Evolutionary conservation across 2,888 invertebrate genomes (phyloP).

Genomic region (Hyppa rectilinea): DNA sequence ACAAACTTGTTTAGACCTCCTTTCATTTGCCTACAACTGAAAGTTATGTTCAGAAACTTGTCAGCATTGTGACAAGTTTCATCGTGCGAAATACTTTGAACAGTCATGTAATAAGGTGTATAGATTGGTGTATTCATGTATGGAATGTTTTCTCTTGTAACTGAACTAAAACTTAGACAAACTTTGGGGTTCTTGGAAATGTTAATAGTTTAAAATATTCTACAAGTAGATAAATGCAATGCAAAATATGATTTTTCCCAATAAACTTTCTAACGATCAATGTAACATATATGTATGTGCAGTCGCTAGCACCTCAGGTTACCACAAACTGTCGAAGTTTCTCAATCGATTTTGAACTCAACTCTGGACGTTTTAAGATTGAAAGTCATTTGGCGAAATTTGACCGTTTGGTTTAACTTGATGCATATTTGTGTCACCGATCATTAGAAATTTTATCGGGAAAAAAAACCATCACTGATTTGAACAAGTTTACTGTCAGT

Average conservation of each 20-base stretch:
- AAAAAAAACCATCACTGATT: no score
- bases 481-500: not conserved
- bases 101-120: not conserved
- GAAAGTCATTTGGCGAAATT: no score
- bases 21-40: slow-evolving; percentile 8
- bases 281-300: no score
- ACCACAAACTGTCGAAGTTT: no score
- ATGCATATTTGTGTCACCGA: no score
- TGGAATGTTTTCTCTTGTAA: not conserved
- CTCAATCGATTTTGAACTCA: no score
- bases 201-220: not conserved
- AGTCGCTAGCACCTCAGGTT: no score
- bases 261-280: no score
- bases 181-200: not conserved
- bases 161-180: not conserved
- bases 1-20: slow-evolving; percentile 15
- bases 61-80: not conserved
- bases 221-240: no score
- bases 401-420: no score
- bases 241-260: no score
- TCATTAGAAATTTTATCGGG: not conserved
- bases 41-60: slow-evolving; percentile 28
- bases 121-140: not conserved
- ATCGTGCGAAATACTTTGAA: not conserved
- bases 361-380: no score